Percentiles rank a stretch among this genome's conserved stretches.
Conservation (phyloP, 64 coral and sea anemone genomes). For the Platygyra sinensis region DNA sequence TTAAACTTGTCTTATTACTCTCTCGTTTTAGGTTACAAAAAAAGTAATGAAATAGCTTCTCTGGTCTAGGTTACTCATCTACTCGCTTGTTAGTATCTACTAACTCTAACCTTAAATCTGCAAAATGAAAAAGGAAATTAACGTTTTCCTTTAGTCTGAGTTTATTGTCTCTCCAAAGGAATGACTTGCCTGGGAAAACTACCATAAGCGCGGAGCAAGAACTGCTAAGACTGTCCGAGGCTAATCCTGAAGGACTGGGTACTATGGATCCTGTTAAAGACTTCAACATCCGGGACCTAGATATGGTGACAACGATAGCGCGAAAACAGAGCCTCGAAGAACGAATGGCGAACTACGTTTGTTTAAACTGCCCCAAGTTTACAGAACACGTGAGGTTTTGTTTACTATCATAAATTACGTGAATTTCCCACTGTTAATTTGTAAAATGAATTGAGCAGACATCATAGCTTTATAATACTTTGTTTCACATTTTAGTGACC, state of each 20-base stretch:
- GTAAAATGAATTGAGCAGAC: too few relatives aligned
- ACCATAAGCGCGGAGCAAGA: constrained; percentile 76
- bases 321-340: constrained; percentile 69
- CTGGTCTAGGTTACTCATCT: too few relatives aligned
- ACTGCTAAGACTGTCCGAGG: constrained; percentile 80
- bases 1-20: too few relatives aligned
- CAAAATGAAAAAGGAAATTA: not conserved
- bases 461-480: too few relatives aligned
- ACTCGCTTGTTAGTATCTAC: too few relatives aligned
- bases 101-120: too few relatives aligned
- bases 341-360: constrained; percentile 49
- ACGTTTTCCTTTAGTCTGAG: not conserved
- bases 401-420: not conserved
- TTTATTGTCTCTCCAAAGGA: constrained; percentile 44
- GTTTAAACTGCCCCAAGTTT: constrained; percentile 82
- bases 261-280: constrained; percentile 87
- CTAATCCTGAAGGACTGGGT: constrained; percentile 77
- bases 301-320: constrained; percentile 54
- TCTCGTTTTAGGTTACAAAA: too few relatives aligned
- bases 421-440: too few relatives aligned
- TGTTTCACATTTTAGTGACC: too few relatives aligned
- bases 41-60: too few relatives aligned
- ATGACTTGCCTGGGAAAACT: constrained; percentile 72
- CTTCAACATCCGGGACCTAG: constrained; percentile 86
- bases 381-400: constrained; percentile 73